Evolutionary conservation across 2,888 invertebrate genomes (phyloP).

Genomic region (Chamaedrilus cognettii): DNA sequence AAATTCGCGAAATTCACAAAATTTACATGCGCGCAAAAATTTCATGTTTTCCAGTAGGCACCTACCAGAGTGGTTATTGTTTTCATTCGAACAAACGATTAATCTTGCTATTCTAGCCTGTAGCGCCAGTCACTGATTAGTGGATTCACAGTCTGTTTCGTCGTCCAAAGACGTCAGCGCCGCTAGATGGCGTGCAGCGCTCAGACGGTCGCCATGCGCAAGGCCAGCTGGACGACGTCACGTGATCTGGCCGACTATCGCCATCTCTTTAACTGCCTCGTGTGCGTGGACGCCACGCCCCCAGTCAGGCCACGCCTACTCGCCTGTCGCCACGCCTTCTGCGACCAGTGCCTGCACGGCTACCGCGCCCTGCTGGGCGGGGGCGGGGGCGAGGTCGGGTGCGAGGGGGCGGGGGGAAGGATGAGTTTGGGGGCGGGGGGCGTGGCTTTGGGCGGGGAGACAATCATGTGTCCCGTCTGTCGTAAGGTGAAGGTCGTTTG

Average conservation of each 20-base stretch:
- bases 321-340: constrained; percentile 14
- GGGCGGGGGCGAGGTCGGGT: no score
- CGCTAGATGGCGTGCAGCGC: no score
- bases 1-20: no score
- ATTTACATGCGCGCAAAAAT: no score
- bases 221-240: constrained; percentile 19
- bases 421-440: not conserved
- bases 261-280: not conserved
- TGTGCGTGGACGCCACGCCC: constrained; percentile 6
- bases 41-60: no score
- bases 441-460: no score
- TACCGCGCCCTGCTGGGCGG: not conserved
- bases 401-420: not conserved
- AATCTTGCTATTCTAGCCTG: no score
- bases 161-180: no score
- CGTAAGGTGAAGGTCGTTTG: constrained; percentile 3
- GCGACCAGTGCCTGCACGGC: constrained; percentile 9
- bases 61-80: no score
- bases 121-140: no score
- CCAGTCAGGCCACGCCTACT: constrained; percentile 11
- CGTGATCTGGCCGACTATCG: constrained; percentile 11
- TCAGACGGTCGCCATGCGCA: constrained; percentile 2
- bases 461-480: constrained; percentile 6
- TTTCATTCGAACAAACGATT: no score
- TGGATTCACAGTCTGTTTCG: no score